Base-by-base conservation (phyloP, 2,113 vertebrate species). In the Eclectus roratus region DNA sequence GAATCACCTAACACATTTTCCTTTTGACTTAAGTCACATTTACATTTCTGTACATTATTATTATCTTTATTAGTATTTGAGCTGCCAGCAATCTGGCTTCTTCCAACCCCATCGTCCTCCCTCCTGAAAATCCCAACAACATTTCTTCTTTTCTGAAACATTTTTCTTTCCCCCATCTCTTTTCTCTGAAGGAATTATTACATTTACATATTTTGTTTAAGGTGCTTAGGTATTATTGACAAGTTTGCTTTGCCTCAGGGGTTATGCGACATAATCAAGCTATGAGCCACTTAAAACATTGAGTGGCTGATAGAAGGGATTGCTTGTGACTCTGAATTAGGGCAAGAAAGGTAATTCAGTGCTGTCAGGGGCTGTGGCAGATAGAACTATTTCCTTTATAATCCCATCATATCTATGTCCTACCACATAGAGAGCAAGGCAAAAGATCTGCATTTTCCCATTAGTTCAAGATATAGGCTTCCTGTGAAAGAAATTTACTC, bases 401-500 rank as follows among this genome's bases (percentile, higher is more conserved):
- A 95, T 93, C 70, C 91, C 28, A 50, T 93, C 88, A 68, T 73
- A 91, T 96, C 79, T 93, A 35, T 83, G 96, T 94, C 77, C 88
- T 91, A 92, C 96, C 88, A 97, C 97, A 96, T 73, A 81, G 66
- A 91, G 91, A 87, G 95, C 89, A 93, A 97, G 7, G 92, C 88
- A 84, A 96, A 97, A 94, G 94, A 97, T 88, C 85, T 80, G 84
- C 81, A 90, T 97, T 96, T 97, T 96, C 93, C 97, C 89, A 95
- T 97, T 98, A 98, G 97, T 94, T 96, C 83, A 78, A 96, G 89
- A 88, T 96, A 86, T 24, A 1, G 90, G 46, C 63, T 94, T 96
- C 93, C 83, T 74, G 89, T 88, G 94, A 98, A 97, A 97, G 85
- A 96, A 96, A 94, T 94, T 80, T 89, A 96, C 89, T 94, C 92